A percentile compares a stretch with the other conserved stretches of the same genome.
These are phyloP conservation scores for Tinea pellionella DNA, from an alignment of 2,888 invertebrate genomes.

Conservation along the genomic window DNA sequence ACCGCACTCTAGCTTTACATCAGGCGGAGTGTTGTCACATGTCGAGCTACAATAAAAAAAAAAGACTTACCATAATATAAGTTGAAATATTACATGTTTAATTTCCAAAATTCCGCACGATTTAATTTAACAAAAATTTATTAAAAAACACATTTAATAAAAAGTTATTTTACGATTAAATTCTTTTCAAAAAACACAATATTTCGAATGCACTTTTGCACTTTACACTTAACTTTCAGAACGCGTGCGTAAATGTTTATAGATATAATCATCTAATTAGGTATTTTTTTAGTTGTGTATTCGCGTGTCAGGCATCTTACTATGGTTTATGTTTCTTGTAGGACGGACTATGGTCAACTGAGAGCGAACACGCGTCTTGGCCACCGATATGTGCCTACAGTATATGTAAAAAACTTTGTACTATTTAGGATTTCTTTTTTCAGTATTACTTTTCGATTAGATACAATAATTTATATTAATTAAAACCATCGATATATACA, in stretches of 20 bases:
- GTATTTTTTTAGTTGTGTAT: neutral
- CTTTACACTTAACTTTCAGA: neutral
- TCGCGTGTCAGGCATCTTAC: neutral
- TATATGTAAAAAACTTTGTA: neutral
- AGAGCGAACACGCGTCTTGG: constrained; percentile 16
- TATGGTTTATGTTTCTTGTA: constrained; percentile 20
- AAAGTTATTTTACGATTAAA: neutral
- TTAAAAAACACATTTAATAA: neutral
- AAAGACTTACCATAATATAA: neutral
- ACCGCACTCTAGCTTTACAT: too few species aligned
- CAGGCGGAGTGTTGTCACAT: too few species aligned
- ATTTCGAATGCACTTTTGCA: neutral
- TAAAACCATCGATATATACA: too few species aligned
- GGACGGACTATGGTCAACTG: constrained; percentile 65
- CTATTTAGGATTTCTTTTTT: too few species aligned
- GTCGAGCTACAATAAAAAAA: too few species aligned
- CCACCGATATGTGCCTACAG: neutral
- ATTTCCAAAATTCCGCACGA: neutral
- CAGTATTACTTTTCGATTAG: too few species aligned
- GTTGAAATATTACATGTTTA: neutral
- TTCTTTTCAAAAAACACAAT: neutral
- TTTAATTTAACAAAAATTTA: neutral
- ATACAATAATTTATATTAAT: too few species aligned
- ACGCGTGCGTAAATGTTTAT: neutral
- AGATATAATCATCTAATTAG: neutral